Evolutionary conservation across 2,888 invertebrate genomes (phyloP).

Genomic region (Carcina quercana): DNA sequence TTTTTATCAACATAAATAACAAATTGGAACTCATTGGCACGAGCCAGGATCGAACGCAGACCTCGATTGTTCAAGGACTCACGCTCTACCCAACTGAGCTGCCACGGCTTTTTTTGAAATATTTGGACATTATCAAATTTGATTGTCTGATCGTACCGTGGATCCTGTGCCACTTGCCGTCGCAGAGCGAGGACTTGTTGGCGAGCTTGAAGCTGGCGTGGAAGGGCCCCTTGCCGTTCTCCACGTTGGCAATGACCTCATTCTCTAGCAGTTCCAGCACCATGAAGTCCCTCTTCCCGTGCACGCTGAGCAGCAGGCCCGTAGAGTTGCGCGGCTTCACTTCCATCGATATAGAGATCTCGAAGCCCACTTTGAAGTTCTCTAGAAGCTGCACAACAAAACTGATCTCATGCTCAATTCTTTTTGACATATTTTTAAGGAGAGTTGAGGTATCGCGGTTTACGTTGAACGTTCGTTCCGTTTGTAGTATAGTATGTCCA

Average conservation of each 20-base stretch:
- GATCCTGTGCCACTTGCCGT: constrained; percentile 96
- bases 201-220: constrained; percentile 81
- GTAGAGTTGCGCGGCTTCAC: constrained; percentile 89
- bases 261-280: constrained; percentile 92
- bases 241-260: constrained; percentile 86
- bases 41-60: too few species aligned
- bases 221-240: constrained; percentile 88
- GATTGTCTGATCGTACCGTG: constrained; percentile 77
- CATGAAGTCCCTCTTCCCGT: constrained; percentile 87
- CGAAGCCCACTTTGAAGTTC: constrained; percentile 84
- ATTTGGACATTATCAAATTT: too few species aligned
- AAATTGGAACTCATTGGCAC: too few species aligned
- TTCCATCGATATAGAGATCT: constrained; percentile 87
- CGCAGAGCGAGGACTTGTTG: constrained; percentile 84
- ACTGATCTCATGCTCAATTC: too few species aligned
- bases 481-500: too few species aligned
- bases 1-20: too few species aligned
- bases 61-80: too few species aligned
- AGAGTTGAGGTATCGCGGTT: too few species aligned
- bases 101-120: too few species aligned
- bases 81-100: too few species aligned
- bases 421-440: too few species aligned
- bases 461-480: too few species aligned
- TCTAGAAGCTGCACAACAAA: constrained; percentile 76
- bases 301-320: constrained; percentile 90